Evolutionary conservation across 2,113 vertebrate species (phyloP).

Genomic region (Nyctibius bracteatus): DNA sequence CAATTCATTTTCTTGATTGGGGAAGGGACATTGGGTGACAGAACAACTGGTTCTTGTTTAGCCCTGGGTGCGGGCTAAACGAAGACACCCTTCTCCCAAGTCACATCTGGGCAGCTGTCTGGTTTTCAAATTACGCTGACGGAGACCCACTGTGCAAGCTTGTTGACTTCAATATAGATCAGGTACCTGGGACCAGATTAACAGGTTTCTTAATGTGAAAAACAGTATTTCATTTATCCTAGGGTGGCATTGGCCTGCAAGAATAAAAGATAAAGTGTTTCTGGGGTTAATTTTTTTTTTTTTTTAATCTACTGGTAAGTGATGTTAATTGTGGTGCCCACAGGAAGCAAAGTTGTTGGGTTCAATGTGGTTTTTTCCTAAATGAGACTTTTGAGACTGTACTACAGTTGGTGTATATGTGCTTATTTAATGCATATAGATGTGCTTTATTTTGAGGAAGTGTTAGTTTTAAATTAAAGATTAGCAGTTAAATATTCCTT

Average conservation of each 20-base stretch:
- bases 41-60: no score
- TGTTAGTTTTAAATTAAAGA: conserved; percentile 40
- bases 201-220: not conserved
- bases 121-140: not conserved
- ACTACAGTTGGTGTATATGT: not conserved
- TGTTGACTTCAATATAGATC: not conserved
- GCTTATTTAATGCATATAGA: not conserved
- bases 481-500: conserved; percentile 14
- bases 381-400: not conserved
- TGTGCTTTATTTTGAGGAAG: conserved; percentile 38
- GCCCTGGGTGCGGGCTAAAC: no score
- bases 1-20: no score
- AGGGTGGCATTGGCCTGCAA: not conserved
- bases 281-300: not conserved
- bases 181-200: not conserved
- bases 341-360: not conserved
- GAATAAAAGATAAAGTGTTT: not conserved
- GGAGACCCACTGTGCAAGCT: rapidly evolving
- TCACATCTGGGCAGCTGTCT: not conserved
- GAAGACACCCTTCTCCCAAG: no score
- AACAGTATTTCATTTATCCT: not conserved
- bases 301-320: not conserved
- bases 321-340: not conserved
- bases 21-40: no score
- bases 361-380: not conserved